A percentile compares a stretch with the other conserved stretches of the same genome.
phyloP scores from a whole-genome alignment of 2,888 invertebrate genomes.

The Mythimna ferrago region DNA sequence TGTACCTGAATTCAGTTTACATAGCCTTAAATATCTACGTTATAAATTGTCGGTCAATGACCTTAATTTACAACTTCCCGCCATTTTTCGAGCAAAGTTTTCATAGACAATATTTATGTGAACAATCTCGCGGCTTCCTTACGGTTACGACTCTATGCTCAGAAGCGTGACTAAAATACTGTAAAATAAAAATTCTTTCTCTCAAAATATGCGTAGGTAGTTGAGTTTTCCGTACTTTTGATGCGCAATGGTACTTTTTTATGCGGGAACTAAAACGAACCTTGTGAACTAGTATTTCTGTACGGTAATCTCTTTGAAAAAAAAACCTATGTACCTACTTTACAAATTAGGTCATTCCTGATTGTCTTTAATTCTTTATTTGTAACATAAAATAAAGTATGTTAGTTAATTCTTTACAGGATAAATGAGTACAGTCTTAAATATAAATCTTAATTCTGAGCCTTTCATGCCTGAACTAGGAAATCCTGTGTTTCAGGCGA shows the following conservation, averaged over 20 bases:
- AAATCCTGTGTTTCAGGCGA: too few species aligned
- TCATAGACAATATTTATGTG: slow-evolving; percentile 55
- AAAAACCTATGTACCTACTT: slow-evolving; percentile 1
- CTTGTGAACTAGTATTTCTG: background rate
- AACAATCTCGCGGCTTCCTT: slow-evolving; percentile 46
- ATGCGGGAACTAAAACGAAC: background rate
- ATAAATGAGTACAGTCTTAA: too few species aligned
- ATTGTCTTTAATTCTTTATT: background rate
- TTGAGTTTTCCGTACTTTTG: slow-evolving; percentile 25
- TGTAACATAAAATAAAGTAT: too few species aligned
- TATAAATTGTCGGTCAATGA: slow-evolving; percentile 53
- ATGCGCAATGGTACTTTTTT: slow-evolving; percentile 19
- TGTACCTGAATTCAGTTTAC: slow-evolving; percentile 48
- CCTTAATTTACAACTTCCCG: slow-evolving; percentile 47
- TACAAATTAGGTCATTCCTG: slow-evolving; percentile 24
- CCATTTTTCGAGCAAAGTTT: slow-evolving; percentile 32
- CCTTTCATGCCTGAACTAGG: too few species aligned
- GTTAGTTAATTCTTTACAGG: too few species aligned
- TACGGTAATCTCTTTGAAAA: background rate
- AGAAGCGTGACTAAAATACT: slow-evolving; percentile 36
- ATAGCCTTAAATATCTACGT: slow-evolving; percentile 42
- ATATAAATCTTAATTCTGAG: too few species aligned
- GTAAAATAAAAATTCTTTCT: slow-evolving; percentile 27
- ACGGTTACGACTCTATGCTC: slow-evolving; percentile 47
- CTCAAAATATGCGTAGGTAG: slow-evolving; percentile 8